Evolutionary conservation across 2,113 vertebrate genomes (phyloP), one percentile per base, ranked within the genome.

Genomic region (Erinaceus europaeus): DNA sequence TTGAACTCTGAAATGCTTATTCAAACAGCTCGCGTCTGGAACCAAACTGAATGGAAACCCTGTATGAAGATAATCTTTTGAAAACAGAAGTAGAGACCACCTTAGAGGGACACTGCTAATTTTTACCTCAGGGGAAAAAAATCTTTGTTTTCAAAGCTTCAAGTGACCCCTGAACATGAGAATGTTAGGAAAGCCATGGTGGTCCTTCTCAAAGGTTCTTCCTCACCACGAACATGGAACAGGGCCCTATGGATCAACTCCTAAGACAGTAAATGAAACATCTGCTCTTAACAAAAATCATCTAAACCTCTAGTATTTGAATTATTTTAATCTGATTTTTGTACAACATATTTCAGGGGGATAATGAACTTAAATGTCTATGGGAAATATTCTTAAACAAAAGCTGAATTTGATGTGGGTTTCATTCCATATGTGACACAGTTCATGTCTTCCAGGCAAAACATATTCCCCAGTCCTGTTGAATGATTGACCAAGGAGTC

Each of bases 71-170:
- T 25, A 38, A 4, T 52, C 64, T 80, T 72, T 34, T 40, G 42
- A 61, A 62, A 85, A 27, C 29, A 62, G 36, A n/a, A 40, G 32
- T 42, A 32, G 6, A 81, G 50, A 89, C 46, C 21, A 55, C 81
- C 40, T 91, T 71, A 44, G 52, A 78, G 13, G 18, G 23, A 62
- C 9, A 3, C 80, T 69, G 72, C 20, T 40, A 34, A 40, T 74
- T 79, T 82, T 86, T 36, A 52, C 78, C 46, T 57, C 62, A 76
- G 62, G 67, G 79, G 50, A 17, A 84, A 91, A 46, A 82, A 88
- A 67, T 57, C 29, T 29, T 38, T 57, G 20, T 79, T n/a, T 93
- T 84, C 68, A 84, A 86, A 85, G 50, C 29, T 48, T 65, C 36
- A 53, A 81, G n/a, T 55, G 52, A 90, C 57, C 52, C 15, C 32